Evolutionary conservation across 2,113 vertebrate genomes (phyloP).

Genomic region (Hydropotes inermis): DNA sequence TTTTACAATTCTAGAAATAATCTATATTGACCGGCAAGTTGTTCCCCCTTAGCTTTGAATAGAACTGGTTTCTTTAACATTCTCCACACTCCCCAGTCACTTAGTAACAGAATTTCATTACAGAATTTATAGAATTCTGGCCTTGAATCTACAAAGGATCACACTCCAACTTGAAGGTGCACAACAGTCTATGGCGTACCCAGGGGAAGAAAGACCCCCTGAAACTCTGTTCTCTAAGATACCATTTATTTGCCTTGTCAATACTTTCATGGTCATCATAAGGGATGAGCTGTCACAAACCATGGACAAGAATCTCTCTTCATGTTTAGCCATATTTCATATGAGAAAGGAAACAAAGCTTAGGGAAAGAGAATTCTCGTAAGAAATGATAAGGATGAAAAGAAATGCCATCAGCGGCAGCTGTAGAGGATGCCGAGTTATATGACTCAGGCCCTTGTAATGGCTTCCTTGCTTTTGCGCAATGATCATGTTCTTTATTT

Average conservation of each 20-base stretch:
- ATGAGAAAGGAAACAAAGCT: background rate
- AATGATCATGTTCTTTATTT: background rate
- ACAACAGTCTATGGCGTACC: background rate
- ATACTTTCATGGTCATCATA: background rate
- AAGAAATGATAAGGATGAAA: background rate
- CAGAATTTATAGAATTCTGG: background rate
- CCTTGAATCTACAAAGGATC: background rate
- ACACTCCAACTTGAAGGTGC: background rate
- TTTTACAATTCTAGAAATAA: background rate
- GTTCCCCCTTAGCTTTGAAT: background rate
- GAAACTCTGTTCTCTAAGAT: background rate
- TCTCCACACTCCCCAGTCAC: background rate
- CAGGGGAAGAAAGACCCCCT: fast-evolving
- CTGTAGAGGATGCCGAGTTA: background rate
- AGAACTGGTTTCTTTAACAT: background rate
- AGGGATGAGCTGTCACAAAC: background rate
- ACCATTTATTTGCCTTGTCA: background rate
- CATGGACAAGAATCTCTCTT: background rate
- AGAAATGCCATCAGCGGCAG: background rate
- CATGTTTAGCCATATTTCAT: background rate
- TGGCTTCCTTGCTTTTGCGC: background rate
- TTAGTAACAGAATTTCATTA: background rate
- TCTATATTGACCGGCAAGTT: background rate
- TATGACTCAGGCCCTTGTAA: background rate
- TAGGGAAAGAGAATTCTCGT: background rate